Base-by-base conservation (phyloP, 2,888 invertebrate genomes). In the Cyrtodaria siliqua region DNA sequence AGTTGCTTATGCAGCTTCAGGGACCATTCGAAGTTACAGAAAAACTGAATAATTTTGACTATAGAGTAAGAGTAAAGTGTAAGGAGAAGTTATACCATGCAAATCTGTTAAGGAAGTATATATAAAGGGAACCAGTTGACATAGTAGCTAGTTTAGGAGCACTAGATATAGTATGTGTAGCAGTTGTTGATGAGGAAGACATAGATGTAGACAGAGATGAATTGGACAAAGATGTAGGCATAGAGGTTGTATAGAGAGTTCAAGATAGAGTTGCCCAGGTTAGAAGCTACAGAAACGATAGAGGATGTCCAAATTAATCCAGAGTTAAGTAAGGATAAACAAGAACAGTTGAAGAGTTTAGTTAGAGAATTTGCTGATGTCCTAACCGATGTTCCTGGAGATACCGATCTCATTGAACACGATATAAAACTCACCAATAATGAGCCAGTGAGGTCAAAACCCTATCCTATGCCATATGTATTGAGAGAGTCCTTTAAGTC, bases 1-100 rank as follows among this genome's bases (percentile, higher is more conserved):
- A 83, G 44, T 44, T 75, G 9, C 47, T 70, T 6, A 53, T 75
- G 44, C 72, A 70, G 18, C 73, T 62, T 69, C 60, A 64, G 26
- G 69, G 74, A 8, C 78, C 77, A 26, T 72, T 56, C 42, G 26
- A 26, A 12, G 53, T 78, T 20, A 33, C 52, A 33, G 59, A 57
- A 20, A 42, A 16, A 9, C 29, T 59, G 9, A 56, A 64, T 47
- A 6, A 50, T 4, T 23, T 57, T n/a, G 74, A 78, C 49, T 77
- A 78, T 50, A 52, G 23, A 14, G 44, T 82, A 2, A 33, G 69
- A 12, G 56, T 79, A 2, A 52, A 60, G n/a, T 56, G 53, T 2
- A 76, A 73, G 52, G 9, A 26, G 8, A 59, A 50, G 42, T 44
- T 55, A 18, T 70, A 27, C n/a, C 76, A 77, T 59, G 60, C 49